Base-by-base conservation (phyloP, 2,888 invertebrate species). In the Ormia ochracea region DNA sequence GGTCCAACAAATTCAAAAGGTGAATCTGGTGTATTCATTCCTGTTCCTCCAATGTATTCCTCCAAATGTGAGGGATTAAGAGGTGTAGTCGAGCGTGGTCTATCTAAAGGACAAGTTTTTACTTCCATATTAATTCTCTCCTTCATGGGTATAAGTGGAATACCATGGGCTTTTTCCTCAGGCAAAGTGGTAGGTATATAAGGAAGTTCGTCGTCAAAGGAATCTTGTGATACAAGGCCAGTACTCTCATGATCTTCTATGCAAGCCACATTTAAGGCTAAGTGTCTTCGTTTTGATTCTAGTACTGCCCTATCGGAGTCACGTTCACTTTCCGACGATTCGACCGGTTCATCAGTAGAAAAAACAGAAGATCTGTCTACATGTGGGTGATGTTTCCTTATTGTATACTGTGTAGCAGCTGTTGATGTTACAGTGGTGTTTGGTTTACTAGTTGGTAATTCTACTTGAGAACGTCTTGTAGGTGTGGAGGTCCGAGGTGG, bases 181-280 rank as follows among this genome's bases (percentile, higher is more conserved):
- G 96, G 96, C 86, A 96, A 90, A 68, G 96, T 96, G n/a, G 96
- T 96, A 72, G 96, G 96, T 85, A 96, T 93, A 88, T 96, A 96
- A 1, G 96, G 96, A 86, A 96, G 91, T 89, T 96, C 95, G 84
- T 94, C 94, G 85, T 96, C 96, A 86, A 95, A 94, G 41, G 96
- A 96, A 87, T 96, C 96, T 87, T 95, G 93, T 74, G 94, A 91
- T 52, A 96, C 95, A 48, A 96, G 91, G 1, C 93, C 93, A 82
- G 94, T 94, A 82, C 94, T 92, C 88, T 96, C 96, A 56, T 93
- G 90, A 84, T 93, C 93, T 83, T 92, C 91, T 21, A 91, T 88
- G 4, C 85, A 82, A 70, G 88, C 87, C 19, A 89, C 92, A 68
- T 92, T 92, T 82, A 92, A 92, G 17, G 93, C 91, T 23, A 90